phyloP scores from a whole-genome alignment of 2,113 vertebrate species.

The Xenopus borealis region DNA sequence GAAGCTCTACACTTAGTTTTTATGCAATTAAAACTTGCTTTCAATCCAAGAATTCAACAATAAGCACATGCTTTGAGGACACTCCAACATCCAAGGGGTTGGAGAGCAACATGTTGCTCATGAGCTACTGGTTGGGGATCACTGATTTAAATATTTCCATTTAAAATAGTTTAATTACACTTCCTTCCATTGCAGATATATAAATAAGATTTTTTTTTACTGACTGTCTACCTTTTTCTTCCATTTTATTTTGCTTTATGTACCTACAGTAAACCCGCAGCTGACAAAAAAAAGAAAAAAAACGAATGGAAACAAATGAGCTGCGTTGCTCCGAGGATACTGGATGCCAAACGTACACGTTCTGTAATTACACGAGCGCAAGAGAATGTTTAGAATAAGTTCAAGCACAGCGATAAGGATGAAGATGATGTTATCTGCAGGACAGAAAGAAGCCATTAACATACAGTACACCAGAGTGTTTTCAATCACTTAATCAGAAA shows the following conservation, averaged over 20 bases:
- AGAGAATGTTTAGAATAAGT: conserved; percentile 97
- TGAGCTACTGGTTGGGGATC: too few relatives aligned
- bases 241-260: conserved; percentile 50
- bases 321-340: conserved; percentile 78
- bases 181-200: too few relatives aligned
- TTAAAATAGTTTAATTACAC: too few relatives aligned
- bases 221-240: too few relatives aligned
- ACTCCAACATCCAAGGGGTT: too few relatives aligned
- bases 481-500: conserved; percentile 95
- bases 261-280: conserved; percentile 64
- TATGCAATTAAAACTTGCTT: too few relatives aligned
- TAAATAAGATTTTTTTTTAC: too few relatives aligned
- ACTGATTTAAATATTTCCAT: too few relatives aligned
- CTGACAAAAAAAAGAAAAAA: conserved; percentile 52
- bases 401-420: conserved; percentile 89
- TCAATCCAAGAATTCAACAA: too few relatives aligned
- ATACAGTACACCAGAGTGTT: conserved; percentile 79
- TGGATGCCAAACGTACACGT: conserved; percentile 76
- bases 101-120: too few relatives aligned
- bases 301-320: conserved; percentile 82
- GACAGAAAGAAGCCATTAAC: conserved; percentile 90
- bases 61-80: too few relatives aligned
- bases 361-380: conserved; percentile 85
- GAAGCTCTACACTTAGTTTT: too few relatives aligned
- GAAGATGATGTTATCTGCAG: conserved; percentile 92